phyloP scores from a whole-genome alignment of 1,140 invertebrate genomes.

The Magallana angulata region DNA sequence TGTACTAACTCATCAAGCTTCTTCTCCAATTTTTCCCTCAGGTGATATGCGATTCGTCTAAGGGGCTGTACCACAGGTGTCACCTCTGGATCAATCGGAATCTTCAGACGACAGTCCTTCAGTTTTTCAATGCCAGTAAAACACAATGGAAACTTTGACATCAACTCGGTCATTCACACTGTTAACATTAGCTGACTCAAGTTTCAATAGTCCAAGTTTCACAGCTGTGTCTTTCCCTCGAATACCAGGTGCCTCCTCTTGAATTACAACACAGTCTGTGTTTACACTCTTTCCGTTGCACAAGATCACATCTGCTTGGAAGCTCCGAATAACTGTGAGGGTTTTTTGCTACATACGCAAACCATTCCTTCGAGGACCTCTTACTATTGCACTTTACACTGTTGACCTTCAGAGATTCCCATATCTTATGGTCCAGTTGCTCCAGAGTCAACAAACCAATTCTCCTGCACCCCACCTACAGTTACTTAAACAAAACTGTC shows the following conservation, averaged over 20 bases:
- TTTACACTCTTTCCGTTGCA: background rate
- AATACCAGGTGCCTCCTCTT: constrained; percentile 42
- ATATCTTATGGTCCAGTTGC: too few species aligned
- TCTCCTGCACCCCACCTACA: too few species aligned
- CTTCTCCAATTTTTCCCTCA: too few species aligned
- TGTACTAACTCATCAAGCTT: too few species aligned
- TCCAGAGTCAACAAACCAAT: too few species aligned
- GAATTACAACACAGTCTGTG: constrained; percentile 48
- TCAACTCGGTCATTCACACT: constrained; percentile 49
- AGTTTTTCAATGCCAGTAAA: too few species aligned
- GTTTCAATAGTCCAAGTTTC: constrained; percentile 13
- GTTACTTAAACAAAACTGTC: too few species aligned
- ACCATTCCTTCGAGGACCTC: constrained; percentile 39
- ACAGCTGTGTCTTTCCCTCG: constrained; percentile 10
- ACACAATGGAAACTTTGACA: too few species aligned
- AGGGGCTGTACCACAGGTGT: too few species aligned
- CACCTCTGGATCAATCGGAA: too few species aligned
- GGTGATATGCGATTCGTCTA: too few species aligned
- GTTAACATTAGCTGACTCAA: constrained; percentile 3
- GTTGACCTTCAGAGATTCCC: background rate
- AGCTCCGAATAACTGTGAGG: constrained; percentile 45
- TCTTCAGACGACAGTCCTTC: too few species aligned
- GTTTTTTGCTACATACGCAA: constrained; percentile 47
- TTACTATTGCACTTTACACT: background rate
- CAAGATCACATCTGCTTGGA: constrained; percentile 31